A percentile compares a stretch with the other conserved stretches of the same genome.
phyloP scores from a whole-genome alignment of 1,140 invertebrate species.

The Ceratitis capitata region DNA sequence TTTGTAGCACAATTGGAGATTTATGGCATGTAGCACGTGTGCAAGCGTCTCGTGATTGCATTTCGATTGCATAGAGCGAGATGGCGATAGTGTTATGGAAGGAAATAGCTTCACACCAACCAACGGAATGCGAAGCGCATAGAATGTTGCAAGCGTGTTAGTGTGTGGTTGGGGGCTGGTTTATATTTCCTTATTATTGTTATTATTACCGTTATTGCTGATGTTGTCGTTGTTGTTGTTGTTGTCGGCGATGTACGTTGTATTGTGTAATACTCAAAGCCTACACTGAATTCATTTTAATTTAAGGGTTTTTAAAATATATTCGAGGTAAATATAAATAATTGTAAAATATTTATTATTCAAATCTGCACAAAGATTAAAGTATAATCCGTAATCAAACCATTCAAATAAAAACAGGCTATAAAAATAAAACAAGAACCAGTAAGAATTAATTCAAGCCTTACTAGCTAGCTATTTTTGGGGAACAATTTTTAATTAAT shows the following conservation, averaged over 20 bases:
- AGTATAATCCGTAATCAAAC: no score
- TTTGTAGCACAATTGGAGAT: not conserved
- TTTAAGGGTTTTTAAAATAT: no score
- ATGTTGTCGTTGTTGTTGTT: not conserved
- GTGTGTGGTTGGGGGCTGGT: constrained; percentile 40
- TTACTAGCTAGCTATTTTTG: no score
- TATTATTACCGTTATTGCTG: not conserved
- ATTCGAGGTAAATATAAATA: no score
- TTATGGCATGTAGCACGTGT: constrained; percentile 9
- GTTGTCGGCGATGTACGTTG: not conserved
- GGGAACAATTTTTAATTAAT: no score
- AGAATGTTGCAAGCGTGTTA: not conserved
- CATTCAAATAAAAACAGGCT: no score
- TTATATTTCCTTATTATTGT: not conserved
- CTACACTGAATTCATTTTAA: no score
- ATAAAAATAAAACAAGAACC: no score
- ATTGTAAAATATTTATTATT: no score
- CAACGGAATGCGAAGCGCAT: constrained; percentile 44
- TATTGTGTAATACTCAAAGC: not conserved
- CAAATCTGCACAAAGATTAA: no score
- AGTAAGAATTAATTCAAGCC: no score
- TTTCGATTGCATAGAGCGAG: constrained; percentile 26
- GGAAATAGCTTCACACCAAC: constrained; percentile 43
- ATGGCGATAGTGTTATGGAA: constrained; percentile 28
- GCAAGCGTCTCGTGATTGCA: constrained; percentile 27